phyloP scores from a whole-genome alignment of 2,113 vertebrate species.

The Oncorhynchus nerka region DNA sequence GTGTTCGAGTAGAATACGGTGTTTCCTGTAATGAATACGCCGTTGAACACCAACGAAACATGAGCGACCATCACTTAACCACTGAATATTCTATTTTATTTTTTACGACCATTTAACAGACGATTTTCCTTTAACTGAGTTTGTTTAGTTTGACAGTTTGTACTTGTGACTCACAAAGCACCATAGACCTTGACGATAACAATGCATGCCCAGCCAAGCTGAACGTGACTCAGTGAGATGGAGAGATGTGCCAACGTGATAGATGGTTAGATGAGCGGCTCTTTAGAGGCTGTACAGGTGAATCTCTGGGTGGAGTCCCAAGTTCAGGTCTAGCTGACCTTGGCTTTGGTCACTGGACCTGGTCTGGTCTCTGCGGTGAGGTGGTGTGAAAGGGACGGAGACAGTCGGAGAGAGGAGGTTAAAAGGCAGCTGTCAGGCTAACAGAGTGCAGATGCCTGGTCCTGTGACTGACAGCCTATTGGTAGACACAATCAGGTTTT shows the following conservation, averaged over 20 bases:
- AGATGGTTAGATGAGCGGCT: not conserved
- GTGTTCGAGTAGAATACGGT: too few relatives aligned
- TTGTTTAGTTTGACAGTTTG: not conserved
- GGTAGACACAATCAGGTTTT: not conserved
- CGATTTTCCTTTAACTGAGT: not conserved
- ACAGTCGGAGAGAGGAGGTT: not conserved
- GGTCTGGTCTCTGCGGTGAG: not conserved
- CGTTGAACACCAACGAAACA: not conserved
- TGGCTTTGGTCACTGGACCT: not conserved
- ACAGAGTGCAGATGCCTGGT: not conserved
- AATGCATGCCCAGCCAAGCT: conserved; percentile 26
- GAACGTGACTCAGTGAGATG: conserved; percentile 15
- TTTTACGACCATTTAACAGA: not conserved
- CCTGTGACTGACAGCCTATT: not conserved
- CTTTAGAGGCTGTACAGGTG: too few relatives aligned
- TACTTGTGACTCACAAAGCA: conserved; percentile 43
- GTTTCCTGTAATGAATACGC: too few relatives aligned
- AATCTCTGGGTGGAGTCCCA: too few relatives aligned
- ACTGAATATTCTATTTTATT: not conserved
- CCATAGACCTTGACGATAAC: conserved; percentile 12
- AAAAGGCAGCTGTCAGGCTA: not conserved
- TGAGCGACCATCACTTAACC: not conserved
- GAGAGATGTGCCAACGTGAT: not conserved
- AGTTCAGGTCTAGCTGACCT: not conserved
- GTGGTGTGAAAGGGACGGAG: not conserved